Conservation (phyloP, 30 jellyfish, hydroid and myxozoan genomes). For the Chrysaora quinquecirrha region DNA sequence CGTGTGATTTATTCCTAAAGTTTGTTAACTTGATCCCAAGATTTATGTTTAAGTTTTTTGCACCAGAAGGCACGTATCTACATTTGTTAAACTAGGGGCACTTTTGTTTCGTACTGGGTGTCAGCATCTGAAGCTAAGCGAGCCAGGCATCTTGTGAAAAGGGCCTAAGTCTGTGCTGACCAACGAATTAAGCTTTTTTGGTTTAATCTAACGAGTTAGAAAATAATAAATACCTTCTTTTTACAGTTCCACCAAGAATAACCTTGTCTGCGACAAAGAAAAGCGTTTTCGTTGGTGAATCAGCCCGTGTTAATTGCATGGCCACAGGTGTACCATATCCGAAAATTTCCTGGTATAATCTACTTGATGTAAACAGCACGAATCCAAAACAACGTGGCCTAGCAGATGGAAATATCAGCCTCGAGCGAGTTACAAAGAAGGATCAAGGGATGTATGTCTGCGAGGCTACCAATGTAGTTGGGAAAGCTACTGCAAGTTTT, state of each 20-base stretch:
- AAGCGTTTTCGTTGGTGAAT: conserved; percentile 68
- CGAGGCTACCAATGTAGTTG: conserved; percentile 79
- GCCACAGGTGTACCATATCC: conserved; percentile 97
- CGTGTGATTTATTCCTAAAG: no score
- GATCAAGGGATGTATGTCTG: conserved; percentile 84
- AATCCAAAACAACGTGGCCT: conserved; percentile 31
- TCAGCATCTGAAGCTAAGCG: no score
- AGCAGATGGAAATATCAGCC: conserved; percentile 68
- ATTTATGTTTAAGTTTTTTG: no score
- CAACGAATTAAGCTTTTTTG: no score
- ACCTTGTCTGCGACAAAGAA: conserved; percentile 54
- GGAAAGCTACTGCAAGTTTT: conserved; percentile 55
- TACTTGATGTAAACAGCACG: conserved; percentile 23
- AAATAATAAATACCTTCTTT: no score
- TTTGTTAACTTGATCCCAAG: no score
- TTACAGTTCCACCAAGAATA: conserved; percentile 87
- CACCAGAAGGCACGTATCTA: no score
- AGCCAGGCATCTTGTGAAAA: no score
- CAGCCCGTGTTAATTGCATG: conserved; percentile 75
- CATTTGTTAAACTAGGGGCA: no score
- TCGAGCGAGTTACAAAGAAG: conserved; percentile 55
- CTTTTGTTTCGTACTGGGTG: no score
- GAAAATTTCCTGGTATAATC: conserved; percentile 73
- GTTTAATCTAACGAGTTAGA: no score
- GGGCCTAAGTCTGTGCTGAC: no score